Conservation (phyloP, 2,797 vertebrate species). For the Sebastes minor region DNA sequence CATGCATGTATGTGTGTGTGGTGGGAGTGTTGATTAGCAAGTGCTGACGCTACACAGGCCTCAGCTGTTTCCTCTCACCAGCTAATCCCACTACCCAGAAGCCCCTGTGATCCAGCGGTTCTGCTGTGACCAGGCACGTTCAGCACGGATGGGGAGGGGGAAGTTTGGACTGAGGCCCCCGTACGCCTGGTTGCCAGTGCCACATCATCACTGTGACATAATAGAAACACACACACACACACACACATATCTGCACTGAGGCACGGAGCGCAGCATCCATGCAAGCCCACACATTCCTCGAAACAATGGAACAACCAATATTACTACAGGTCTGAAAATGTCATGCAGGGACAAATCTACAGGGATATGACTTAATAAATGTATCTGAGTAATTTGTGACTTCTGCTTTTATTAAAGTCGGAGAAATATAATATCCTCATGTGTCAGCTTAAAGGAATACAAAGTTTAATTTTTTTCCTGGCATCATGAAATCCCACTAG, state of each 20-base stretch:
- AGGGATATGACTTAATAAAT: not conserved
- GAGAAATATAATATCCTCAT: not conserved
- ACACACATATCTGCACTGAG: slow-evolving; percentile 3
- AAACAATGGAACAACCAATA: slow-evolving; percentile 32
- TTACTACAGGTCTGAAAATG: slow-evolving; percentile 8
- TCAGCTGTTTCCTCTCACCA: slow-evolving; percentile 82
- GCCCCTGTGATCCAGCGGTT: slow-evolving; percentile 65
- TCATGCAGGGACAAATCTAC: not conserved
- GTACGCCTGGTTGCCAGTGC: slow-evolving; percentile 45
- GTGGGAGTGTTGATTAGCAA: slow-evolving; percentile 73
- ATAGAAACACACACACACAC: slow-evolving; percentile 44
- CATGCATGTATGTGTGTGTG: slow-evolving; percentile 40
- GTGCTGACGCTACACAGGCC: slow-evolving; percentile 78
- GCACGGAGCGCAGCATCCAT: not conserved
- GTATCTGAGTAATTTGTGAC: not conserved
- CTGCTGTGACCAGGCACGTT: slow-evolving; percentile 66
- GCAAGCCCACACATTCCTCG: slow-evolving; percentile 45
- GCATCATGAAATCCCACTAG: not conserved
- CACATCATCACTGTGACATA: slow-evolving; percentile 76
- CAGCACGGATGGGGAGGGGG: slow-evolving; percentile 18
- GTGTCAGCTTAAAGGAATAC: not conserved
- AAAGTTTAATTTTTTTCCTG: not conserved
- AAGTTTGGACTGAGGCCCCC: slow-evolving; percentile 39
- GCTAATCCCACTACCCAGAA: slow-evolving; percentile 78
- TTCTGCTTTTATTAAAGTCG: not conserved